Base-by-base conservation (phyloP, 2,113 vertebrate genomes). In the human (Homo sapiens) region DNA sequence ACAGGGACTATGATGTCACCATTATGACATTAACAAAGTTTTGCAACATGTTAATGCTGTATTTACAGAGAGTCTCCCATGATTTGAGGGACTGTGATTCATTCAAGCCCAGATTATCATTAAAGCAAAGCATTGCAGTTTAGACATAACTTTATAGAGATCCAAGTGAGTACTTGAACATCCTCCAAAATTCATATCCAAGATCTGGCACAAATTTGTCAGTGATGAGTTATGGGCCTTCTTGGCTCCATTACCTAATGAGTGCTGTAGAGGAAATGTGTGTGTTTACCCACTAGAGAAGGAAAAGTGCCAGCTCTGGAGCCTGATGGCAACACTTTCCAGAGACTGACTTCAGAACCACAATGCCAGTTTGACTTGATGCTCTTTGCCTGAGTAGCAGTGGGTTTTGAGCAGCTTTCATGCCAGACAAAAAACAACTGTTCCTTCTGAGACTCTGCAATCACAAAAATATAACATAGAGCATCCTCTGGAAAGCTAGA, bases 131-230 rank as follows among this genome's bases (percentile, higher is more conserved):
- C 43, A 43, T 68, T 73, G 9, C 59, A 55, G 45, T 93, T 95
- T 73, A 87, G 32, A n/a, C 40, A 45, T 22, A 81, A 97, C 59
- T 78, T 92, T n/a, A 93, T 30, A 90, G 52, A 23, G n/a, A 92
- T 97, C 57, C 16, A 86, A 89, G 52, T 86, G 23, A 72, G 75
- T 75, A 48, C 73, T 97, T 97, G 40, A 81, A 57, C 7, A 38
- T 35, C 59, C 18, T 93, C 76, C 79, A 96, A 96, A 95, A 79
- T 88, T 82, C 68, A 18, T 81, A 52, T 87, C 40, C 40, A 73
- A 38, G 68, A 38, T 7, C 20, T 86, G 64, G 50, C 40, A 20
- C 43, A 61, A n/a, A 45, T 72, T 55, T 82, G 27, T 81, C 27
- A 70, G 32, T 95, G 97, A 90, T 75, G 27, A 95, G 17, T 90